Percentiles rank a stretch among this genome's conserved stretches.
Conservation (phyloP, 2,797 vertebrate genomes). For the Phoxinus dragarum region DNA sequence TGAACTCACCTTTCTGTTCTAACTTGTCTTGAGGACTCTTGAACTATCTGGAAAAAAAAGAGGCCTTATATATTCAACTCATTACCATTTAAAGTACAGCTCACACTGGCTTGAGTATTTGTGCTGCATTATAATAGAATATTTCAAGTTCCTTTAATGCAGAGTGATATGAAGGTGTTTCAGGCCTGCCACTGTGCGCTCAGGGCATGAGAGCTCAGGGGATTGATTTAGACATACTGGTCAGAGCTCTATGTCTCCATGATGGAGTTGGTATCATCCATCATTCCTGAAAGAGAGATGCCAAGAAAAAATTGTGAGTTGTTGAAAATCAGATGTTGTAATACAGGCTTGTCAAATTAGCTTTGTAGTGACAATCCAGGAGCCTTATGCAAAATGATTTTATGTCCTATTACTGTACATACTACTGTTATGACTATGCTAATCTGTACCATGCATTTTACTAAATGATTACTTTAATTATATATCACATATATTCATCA, state of each 20-base stretch:
- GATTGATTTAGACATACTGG: constrained; percentile 1
- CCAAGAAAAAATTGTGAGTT: constrained; percentile 17
- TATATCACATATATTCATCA: no score
- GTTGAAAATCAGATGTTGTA: constrained; percentile 26
- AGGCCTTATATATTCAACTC: constrained; percentile 35
- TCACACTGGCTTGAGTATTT: constrained; percentile 38
- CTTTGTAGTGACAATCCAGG: not conserved
- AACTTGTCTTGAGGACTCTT: constrained; percentile 17
- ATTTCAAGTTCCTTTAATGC: constrained; percentile 27
- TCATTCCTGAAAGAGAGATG: constrained; percentile 38
- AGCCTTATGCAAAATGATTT: constrained; percentile 4
- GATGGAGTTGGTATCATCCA: constrained; percentile 51
- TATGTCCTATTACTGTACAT: not conserved
- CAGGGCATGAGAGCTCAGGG: not conserved
- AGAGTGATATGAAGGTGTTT: constrained; percentile 49
- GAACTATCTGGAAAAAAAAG: constrained; percentile 1
- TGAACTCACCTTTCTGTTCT: not conserved
- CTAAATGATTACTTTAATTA: not conserved
- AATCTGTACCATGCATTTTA: not conserved
- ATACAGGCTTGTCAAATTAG: constrained; percentile 16
- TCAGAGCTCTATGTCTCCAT: not conserved
- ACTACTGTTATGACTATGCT: not conserved
- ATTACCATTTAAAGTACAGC: constrained; percentile 55
- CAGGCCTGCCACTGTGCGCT: constrained; percentile 41
- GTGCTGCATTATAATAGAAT: constrained; percentile 45